phyloP scores from a whole-genome alignment of 2,888 invertebrate genomes.

The Eilema sororculum region DNA sequence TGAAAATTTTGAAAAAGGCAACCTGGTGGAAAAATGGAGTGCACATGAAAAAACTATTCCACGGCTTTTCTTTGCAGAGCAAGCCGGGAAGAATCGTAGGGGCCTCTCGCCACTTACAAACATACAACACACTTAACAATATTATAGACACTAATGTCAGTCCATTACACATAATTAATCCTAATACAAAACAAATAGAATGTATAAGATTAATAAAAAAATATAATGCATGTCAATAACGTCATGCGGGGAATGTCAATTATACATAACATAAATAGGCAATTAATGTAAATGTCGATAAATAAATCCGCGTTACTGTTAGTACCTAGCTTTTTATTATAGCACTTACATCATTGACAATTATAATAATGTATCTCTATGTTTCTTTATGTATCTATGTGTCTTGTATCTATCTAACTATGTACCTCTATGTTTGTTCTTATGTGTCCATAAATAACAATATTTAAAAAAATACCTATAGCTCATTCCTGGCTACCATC shows the following conservation, averaged over 20 bases:
- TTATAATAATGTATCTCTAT: background rate
- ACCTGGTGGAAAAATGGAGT: too few relatives aligned
- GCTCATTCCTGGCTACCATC: background rate
- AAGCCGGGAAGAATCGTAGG: too few relatives aligned
- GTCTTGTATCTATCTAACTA: too few relatives aligned
- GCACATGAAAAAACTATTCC: too few relatives aligned
- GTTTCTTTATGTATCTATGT: too few relatives aligned
- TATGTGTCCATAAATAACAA: too few relatives aligned
- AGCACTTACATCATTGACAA: background rate
- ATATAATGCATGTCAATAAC: background rate
- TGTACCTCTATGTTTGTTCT: too few relatives aligned
- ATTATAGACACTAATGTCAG: background rate
- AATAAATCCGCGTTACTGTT: background rate
- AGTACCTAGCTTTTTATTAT: background rate
- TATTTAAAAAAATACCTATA: too few relatives aligned
- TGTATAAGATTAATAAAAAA: background rate
- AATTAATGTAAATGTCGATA: background rate
- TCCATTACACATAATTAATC: background rate
- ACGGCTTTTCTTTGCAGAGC: too few relatives aligned
- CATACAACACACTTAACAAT: background rate
- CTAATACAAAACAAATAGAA: background rate
- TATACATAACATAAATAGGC: background rate
- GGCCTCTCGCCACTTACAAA: too few relatives aligned
- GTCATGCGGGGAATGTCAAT: background rate
- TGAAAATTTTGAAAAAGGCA: too few relatives aligned